phyloP scores from a whole-genome alignment of 2,113 vertebrate genomes.

The Kryptolebias marmoratus region DNA sequence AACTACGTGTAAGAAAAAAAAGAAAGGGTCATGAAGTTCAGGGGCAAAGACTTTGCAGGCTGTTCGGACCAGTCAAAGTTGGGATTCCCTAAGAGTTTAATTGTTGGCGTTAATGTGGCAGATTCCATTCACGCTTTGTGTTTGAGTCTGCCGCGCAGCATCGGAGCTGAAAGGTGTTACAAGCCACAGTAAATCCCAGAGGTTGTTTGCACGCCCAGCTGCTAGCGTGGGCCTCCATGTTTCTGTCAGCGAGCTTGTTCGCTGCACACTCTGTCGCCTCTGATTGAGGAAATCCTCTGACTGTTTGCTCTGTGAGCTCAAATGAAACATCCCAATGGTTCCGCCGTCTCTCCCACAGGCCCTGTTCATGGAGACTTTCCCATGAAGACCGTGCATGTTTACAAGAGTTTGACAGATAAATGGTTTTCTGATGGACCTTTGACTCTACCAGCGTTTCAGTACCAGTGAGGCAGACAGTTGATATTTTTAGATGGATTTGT shows the following conservation, averaged over 20 bases:
- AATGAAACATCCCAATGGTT: slow-evolving; percentile 79
- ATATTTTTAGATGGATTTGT: neutral
- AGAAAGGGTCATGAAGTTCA: slow-evolving; percentile 6
- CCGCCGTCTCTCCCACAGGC: slow-evolving; percentile 70
- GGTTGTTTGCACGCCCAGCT: slow-evolving; percentile 82
- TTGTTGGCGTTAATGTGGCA: slow-evolving; percentile 39
- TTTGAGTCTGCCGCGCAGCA: slow-evolving; percentile 27
- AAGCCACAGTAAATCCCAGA: slow-evolving; percentile 70
- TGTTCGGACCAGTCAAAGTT: slow-evolving; percentile 14
- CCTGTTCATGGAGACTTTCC: slow-evolving; percentile 73
- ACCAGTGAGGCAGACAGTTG: slow-evolving; percentile 6
- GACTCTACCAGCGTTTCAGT: slow-evolving; percentile 11
- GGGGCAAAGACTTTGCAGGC: slow-evolving; percentile 2
- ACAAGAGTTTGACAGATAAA: slow-evolving; percentile 69
- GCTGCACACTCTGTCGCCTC: slow-evolving; percentile 71
- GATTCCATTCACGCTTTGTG: slow-evolving; percentile 25
- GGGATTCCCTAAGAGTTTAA: slow-evolving; percentile 26
- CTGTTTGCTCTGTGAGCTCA: slow-evolving; percentile 76
- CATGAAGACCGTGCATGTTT: slow-evolving; percentile 71
- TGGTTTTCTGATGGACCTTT: slow-evolving; percentile 46
- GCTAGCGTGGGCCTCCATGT: slow-evolving; percentile 70
- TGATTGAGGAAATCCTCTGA: slow-evolving; percentile 87
- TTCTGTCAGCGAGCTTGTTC: slow-evolving; percentile 86
- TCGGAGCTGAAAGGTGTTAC: slow-evolving; percentile 57
- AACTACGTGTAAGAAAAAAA: slow-evolving; percentile 21